Evolutionary conservation across 1,140 invertebrate genomes (phyloP), one percentile per base, ranked within the genome.

Genomic region (Subanguina moxae): DNA sequence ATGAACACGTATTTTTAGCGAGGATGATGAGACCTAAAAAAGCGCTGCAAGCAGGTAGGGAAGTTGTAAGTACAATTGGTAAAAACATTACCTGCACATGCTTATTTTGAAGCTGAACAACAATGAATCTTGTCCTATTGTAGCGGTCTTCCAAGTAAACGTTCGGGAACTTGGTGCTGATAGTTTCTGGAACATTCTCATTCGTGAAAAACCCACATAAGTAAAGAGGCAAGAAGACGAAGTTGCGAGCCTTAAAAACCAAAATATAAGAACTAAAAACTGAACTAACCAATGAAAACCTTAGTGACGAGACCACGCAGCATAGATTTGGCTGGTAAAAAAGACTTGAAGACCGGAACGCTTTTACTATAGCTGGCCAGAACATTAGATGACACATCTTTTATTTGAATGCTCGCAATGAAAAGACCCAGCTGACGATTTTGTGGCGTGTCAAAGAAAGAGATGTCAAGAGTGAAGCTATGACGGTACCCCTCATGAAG

Each of bases 371-470:
- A 70, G 38, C n/a, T 21, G 28, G 27, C 28, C 28, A 64, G 42
- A 56, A 62, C 7, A 38, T 27, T 27, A 7, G 15, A 28, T 19
- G 32, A 25, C 13, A 7, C 32, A 38, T 48, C 69, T 28, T 38
- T 64, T 11, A 64, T 30, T 32, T 71, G 42, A n/a, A 71, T 27
- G 25, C 43, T 71, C n/a, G 72, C 62, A 48, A 74, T 45, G 48
- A 77, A 74, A 42, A 74, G 27, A 25, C 76, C 64, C 13, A 67
- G 19, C 32, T n/a, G 66, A 27, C 74, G 74, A 63, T 74, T 74
- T 56, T 74, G 67, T 23, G 28, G 30, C 21, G 65, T 72, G 27
- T 74, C 72, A 57, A 72, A 76, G 45, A 75, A 65, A 9, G 45
- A 38, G 23, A 74, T 15, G 21, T 64, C 45, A 7, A 75, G 30